These are phyloP conservation scores for Conus ventricosus DNA, from an alignment of 1,140 invertebrate species.

Conservation along the genomic window DNA sequence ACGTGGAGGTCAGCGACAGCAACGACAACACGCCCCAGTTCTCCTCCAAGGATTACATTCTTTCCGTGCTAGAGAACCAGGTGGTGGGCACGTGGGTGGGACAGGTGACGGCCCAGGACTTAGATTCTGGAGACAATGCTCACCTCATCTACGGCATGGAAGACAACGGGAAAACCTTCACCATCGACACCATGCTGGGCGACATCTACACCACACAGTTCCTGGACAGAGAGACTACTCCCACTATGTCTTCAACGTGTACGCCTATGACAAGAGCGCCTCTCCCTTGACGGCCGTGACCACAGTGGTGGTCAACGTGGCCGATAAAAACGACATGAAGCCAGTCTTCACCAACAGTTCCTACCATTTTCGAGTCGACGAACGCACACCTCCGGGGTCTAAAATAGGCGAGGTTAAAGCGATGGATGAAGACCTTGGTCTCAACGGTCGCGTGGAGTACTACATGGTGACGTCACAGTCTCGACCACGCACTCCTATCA, in stretches of 20 bases:
- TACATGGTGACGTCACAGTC: conserved; percentile 80
- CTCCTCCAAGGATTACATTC: conserved; percentile 40
- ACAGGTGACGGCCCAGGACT: conserved; percentile 45
- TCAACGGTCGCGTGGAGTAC: conserved; percentile 91
- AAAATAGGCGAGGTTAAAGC: conserved; percentile 91
- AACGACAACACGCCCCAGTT: conserved; percentile 58
- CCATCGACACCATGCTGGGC: conserved; percentile 77
- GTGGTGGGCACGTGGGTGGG: conserved; percentile 38
- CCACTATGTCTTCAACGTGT: conserved; percentile 85
- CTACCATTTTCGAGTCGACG: conserved; percentile 84
- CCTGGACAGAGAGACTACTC: conserved; percentile 85
- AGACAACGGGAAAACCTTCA: conserved; percentile 54
- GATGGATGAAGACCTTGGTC: conserved; percentile 91
- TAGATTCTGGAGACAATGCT: conserved; percentile 77
- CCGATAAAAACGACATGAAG: conserved; percentile 96
- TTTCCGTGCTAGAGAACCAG: conserved; percentile 46
- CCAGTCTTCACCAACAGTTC: conserved; percentile 91
- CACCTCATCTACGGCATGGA: conserved; percentile 49
- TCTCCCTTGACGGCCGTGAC: conserved; percentile 85
- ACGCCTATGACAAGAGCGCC: conserved; percentile 85
- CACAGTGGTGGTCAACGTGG: conserved; percentile 82
- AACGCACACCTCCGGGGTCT: conserved; percentile 87
- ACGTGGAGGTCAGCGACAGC: conserved; percentile 49
- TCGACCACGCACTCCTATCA: conserved; percentile 30
- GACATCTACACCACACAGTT: conserved; percentile 59